Percentiles rank a stretch among this genome's conserved stretches.
Conservation (phyloP, 2,113 vertebrate species). For the Nyctibius bracteatus region DNA sequence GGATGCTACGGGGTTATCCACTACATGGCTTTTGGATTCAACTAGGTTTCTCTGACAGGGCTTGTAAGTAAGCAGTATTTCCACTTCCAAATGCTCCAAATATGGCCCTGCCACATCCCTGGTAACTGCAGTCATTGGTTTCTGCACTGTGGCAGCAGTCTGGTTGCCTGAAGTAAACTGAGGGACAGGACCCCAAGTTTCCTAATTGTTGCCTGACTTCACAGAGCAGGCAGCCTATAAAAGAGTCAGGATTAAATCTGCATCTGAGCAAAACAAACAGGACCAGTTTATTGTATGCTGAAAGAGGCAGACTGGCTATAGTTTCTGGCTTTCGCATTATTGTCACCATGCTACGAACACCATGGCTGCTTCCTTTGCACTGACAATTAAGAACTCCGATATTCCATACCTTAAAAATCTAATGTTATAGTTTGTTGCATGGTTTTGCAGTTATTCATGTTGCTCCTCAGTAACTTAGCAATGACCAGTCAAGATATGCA, state of each 20-base stretch:
- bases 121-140: background rate
- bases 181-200: background rate
- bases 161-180: background rate
- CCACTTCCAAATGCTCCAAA: background rate
- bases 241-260: constrained; percentile 32
- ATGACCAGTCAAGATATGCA: constrained; percentile 83
- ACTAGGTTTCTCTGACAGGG: background rate
- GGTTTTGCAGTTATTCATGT: constrained; percentile 72
- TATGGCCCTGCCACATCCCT: background rate
- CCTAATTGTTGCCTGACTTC: constrained; percentile 16
- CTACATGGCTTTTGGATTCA: background rate
- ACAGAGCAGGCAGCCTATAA: background rate
- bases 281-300: background rate
- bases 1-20: accelerated
- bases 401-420: constrained; percentile 69
- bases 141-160: background rate
- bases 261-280: constrained; percentile 43
- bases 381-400: constrained; percentile 53
- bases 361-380: constrained; percentile 28
- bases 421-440: constrained; percentile 64
- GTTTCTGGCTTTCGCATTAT: constrained; percentile 33
- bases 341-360: constrained; percentile 5
- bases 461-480: constrained; percentile 82
- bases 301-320: constrained; percentile 30
- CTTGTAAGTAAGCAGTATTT: background rate